A percentile compares a stretch with the other conserved stretches of the same genome.
phyloP scores from a whole-genome alignment of 2,888 invertebrate genomes.

The Desoria tigrina region DNA sequence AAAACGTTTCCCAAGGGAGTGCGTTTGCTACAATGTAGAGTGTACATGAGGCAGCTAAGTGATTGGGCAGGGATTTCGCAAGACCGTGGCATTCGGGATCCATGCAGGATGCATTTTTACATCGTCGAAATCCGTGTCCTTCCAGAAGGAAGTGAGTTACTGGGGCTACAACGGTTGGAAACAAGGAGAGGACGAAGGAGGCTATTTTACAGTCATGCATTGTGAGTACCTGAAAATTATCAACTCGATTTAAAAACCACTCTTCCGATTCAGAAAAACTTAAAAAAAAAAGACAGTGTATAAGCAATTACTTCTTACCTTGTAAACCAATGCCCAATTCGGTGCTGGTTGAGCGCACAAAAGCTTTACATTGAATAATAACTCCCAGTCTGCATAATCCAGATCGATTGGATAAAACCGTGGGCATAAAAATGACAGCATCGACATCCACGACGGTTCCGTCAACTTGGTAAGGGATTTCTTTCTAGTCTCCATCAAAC shows the following conservation, averaged over 20 bases:
- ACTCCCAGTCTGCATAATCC: slow-evolving; percentile 43
- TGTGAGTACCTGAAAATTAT: slow-evolving; percentile 45
- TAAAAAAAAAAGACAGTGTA: background rate
- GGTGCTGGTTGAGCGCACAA: slow-evolving; percentile 44
- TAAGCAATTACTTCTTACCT: slow-evolving; percentile 38
- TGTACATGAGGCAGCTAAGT: slow-evolving; percentile 45
- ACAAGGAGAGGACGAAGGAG: slow-evolving; percentile 44
- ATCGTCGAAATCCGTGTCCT: slow-evolving; percentile 50
- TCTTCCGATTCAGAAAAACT: background rate
- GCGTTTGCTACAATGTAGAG: slow-evolving; percentile 50
- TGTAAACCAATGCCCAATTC: slow-evolving; percentile 51
- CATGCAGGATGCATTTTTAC: slow-evolving; percentile 50
- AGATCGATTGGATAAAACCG: slow-evolving; percentile 42
- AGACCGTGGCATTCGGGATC: slow-evolving; percentile 50
- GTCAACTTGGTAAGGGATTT: slow-evolving; percentile 39
- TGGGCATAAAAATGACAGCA: slow-evolving; percentile 42
- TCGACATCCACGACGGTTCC: slow-evolving; percentile 49
- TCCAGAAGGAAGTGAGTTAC: slow-evolving; percentile 49
- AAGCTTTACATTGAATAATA: slow-evolving; percentile 46
- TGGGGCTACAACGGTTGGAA: slow-evolving; percentile 49
- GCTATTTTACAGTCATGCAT: slow-evolving; percentile 50
- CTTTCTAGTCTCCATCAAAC: slow-evolving; percentile 40
- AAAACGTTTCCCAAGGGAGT: slow-evolving; percentile 40
- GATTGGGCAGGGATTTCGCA: slow-evolving; percentile 50
- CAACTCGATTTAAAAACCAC: background rate